phyloP scores from a whole-genome alignment of 2,113 vertebrate genomes.

The Nothobranchius furzeri region DNA sequence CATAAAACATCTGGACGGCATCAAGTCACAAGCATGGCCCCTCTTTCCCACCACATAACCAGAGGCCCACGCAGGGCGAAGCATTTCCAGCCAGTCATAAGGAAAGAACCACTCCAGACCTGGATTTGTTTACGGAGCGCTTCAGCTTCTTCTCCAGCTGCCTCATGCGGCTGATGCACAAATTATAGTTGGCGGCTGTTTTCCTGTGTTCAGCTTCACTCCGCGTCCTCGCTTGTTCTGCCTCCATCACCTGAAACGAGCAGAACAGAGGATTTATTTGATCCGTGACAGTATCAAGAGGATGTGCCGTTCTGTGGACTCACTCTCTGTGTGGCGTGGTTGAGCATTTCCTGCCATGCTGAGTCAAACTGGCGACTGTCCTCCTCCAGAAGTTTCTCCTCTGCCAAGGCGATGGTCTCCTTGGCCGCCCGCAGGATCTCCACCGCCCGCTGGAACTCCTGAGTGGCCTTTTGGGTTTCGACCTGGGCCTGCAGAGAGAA shows the following conservation, averaged over 20 bases:
- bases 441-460: constrained; percentile 95
- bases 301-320: not conserved
- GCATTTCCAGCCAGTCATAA: not conserved
- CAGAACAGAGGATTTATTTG: not conserved
- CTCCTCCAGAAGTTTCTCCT: constrained; percentile 92
- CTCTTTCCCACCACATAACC: not conserved
- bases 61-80: constrained; percentile 17
- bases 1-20: constrained; percentile 72
- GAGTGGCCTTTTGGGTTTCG: constrained; percentile 92
- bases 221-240: constrained; percentile 88
- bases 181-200: constrained; percentile 89
- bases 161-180: constrained; percentile 90
- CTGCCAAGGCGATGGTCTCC: constrained; percentile 92
- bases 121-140: constrained; percentile 94
- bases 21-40: constrained; percentile 43
- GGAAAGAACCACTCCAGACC: constrained; percentile 72
- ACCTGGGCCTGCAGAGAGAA: constrained; percentile 84
- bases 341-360: constrained; percentile 99
- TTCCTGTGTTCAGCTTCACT: constrained; percentile 91
- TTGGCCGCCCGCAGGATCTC: constrained; percentile 95
- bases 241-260: constrained; percentile 91
- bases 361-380: constrained; percentile 97
- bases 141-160: constrained; percentile 96
- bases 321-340: constrained; percentile 95
- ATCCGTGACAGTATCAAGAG: not conserved